Percentiles rank a stretch among this genome's conserved stretches.
Conservation (phyloP, 2,797 vertebrate genomes). For the Scleropages formosus region DNA sequence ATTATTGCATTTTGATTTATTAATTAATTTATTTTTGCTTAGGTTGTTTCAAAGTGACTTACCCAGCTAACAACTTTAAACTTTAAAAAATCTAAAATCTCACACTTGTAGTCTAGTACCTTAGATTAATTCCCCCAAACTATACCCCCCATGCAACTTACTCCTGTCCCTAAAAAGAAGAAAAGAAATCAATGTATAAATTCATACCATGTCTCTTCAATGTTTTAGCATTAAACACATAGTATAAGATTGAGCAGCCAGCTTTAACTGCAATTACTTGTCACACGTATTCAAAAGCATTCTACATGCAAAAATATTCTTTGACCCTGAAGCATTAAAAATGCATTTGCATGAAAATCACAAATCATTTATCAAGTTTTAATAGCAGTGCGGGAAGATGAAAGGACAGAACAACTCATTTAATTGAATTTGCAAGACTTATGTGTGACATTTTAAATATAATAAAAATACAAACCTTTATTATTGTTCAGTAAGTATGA, state of each 20-base stretch:
- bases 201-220: too few relatives aligned
- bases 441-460: not conserved
- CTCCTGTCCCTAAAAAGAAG: too few relatives aligned
- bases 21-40: constrained; percentile 5
- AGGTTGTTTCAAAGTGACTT: constrained; percentile 1
- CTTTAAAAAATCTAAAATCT: not conserved
- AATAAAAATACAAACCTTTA: not conserved
- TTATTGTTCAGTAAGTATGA: not conserved
- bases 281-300: constrained; percentile 22
- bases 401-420: not conserved
- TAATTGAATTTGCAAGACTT: not conserved
- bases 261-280: not conserved
- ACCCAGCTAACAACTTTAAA: not conserved
- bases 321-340: constrained; percentile 27
- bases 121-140: too few relatives aligned
- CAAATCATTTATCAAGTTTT: constrained; percentile 24
- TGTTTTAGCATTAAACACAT: too few relatives aligned
- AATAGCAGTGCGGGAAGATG: not conserved
- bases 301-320: constrained; percentile 26
- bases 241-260: not conserved
- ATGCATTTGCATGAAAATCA: constrained; percentile 37
- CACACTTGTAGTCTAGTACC: not conserved
- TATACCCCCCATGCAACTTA: too few relatives aligned
- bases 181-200: too few relatives aligned
- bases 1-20: not conserved